Conservation (phyloP, 2,888 invertebrate species). For the Odontocerum albicorne region DNA sequence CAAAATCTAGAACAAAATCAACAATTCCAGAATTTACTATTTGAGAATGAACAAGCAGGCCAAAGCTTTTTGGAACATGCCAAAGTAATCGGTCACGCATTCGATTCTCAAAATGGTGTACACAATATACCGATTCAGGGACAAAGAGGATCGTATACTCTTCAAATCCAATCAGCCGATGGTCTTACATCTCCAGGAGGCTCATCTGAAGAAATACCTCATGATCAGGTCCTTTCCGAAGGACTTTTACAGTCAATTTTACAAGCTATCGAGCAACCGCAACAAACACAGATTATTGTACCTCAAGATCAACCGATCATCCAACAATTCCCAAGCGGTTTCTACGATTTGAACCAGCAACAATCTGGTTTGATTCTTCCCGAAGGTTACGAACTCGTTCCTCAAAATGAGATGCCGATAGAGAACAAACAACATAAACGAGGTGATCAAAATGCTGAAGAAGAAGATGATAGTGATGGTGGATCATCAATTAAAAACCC, state of each 20-base stretch:
- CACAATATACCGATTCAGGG: constrained; percentile 57
- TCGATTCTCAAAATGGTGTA: constrained; percentile 20
- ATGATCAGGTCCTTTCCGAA: constrained; percentile 77
- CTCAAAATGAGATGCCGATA: constrained; percentile 42
- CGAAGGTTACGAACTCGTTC: constrained; percentile 51
- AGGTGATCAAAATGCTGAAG: constrained; percentile 41
- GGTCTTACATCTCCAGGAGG: constrained; percentile 51
- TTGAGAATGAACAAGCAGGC: constrained; percentile 24
- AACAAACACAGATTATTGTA: constrained; percentile 34
- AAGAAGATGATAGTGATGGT: constrained; percentile 49
- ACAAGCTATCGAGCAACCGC: constrained; percentile 78
- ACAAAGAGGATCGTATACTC: constrained; percentile 66
- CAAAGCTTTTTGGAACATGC: constrained; percentile 42
- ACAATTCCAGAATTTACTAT: constrained; percentile 36
- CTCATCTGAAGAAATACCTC: constrained; percentile 58
- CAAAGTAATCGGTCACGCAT: constrained; percentile 36
- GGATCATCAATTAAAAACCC: constrained; percentile 52
- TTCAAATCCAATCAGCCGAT: constrained; percentile 76
- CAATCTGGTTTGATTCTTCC: constrained; percentile 46
- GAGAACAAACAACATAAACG: constrained; percentile 41
- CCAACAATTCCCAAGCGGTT: constrained; percentile 40
- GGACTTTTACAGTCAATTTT: constrained; percentile 79
- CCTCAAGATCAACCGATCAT: constrained; percentile 32
- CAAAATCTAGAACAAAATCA: constrained; percentile 32
- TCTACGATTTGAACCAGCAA: constrained; percentile 41